Percentiles rank a stretch among this genome's conserved stretches.
phyloP scores from a whole-genome alignment of 1,140 invertebrate genomes.

The Bombus vancouverensis region DNA sequence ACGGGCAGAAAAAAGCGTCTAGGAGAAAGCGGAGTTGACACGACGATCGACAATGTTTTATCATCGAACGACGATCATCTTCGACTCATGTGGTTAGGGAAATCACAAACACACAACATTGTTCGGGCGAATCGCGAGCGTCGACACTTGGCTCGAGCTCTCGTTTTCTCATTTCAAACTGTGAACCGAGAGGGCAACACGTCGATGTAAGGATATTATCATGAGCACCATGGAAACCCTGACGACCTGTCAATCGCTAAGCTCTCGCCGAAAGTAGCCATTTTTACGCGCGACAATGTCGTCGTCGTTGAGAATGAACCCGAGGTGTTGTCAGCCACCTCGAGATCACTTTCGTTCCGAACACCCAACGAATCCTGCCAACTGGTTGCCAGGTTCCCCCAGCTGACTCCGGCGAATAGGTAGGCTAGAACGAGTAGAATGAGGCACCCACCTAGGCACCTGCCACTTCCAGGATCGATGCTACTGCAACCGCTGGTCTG shows the following conservation, averaged over 20 bases:
- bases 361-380: slow-evolving; percentile 40
- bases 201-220: slow-evolving; percentile 45
- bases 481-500: slow-evolving; percentile 73
- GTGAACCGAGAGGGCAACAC: not conserved
- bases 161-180: not conserved
- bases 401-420: slow-evolving; percentile 61
- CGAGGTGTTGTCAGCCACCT: slow-evolving; percentile 13
- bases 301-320: slow-evolving; percentile 6
- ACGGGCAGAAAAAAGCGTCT: not conserved
- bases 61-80: not conserved
- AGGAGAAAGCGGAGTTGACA: not conserved
- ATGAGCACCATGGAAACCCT: slow-evolving; percentile 42
- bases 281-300: not conserved
- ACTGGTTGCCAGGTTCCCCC: slow-evolving; percentile 47
- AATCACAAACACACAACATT: slow-evolving; percentile 42
- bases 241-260: slow-evolving; percentile 17
- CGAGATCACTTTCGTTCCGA: slow-evolving; percentile 33
- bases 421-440: slow-evolving; percentile 78
- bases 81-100: not conserved
- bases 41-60: not conserved
- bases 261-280: not conserved
- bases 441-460: slow-evolving; percentile 81
- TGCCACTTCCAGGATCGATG: slow-evolving; percentile 63
- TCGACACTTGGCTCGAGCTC: slow-evolving; percentile 14
- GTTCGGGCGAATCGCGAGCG: slow-evolving; percentile 44